Conservation (phyloP, 53 echinoderm and acorn worm genomes). For the Crossaster papposus region DNA sequence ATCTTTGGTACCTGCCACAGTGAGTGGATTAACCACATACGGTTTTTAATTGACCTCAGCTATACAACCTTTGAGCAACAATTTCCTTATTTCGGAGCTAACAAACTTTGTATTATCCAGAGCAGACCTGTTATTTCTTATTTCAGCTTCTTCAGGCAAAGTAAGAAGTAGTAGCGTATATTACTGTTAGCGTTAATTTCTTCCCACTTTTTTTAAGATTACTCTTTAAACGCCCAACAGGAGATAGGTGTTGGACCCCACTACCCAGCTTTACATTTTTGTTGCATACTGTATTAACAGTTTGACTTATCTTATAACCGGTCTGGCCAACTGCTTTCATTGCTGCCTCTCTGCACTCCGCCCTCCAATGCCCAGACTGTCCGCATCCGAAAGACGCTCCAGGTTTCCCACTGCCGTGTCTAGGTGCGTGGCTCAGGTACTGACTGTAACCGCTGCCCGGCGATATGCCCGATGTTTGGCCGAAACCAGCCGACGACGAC, state of each 20-base stretch:
- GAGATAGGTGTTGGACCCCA: too few relatives aligned
- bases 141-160: slow-evolving; percentile 29
- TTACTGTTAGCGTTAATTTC: slow-evolving; percentile 1
- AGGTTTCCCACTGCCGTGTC: too few relatives aligned
- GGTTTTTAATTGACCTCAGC: too few relatives aligned
- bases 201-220: neutral
- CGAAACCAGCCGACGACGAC: too few relatives aligned
- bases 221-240: neutral
- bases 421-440: too few relatives aligned
- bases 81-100: too few relatives aligned
- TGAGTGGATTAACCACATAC: slow-evolving; percentile 47
- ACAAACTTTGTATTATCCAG: slow-evolving; percentile 25
- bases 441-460: too few relatives aligned
- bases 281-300: neutral
- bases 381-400: slow-evolving; percentile 51
- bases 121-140: too few relatives aligned
- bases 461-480: too few relatives aligned
- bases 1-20: slow-evolving; percentile 39
- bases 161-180: slow-evolving; percentile 29
- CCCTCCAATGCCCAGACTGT: slow-evolving; percentile 49
- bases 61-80: too few relatives aligned
- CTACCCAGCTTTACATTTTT: too few relatives aligned
- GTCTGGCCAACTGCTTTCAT: neutral
- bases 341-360: slow-evolving; percentile 20
- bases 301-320: slow-evolving; percentile 46